These are phyloP conservation scores for Nansenia antarctica DNA, from an alignment of 2,113 vertebrate genomes.

Conservation along the genomic window DNA sequence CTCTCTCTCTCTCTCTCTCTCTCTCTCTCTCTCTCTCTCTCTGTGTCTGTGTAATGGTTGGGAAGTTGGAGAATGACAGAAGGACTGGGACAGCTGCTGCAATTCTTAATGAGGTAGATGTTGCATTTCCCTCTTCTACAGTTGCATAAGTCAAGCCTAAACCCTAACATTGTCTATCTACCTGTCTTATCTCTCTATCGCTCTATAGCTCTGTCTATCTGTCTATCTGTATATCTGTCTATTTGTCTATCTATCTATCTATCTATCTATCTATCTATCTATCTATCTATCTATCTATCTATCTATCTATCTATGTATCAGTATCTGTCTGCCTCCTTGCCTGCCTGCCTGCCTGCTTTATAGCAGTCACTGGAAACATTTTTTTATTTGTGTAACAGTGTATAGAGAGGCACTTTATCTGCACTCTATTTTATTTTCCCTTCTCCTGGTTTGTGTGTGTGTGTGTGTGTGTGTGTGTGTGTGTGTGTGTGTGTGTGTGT, in stretches of 20 bases:
- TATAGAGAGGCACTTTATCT: background rate
- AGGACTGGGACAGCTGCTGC: background rate
- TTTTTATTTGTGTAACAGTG: no score
- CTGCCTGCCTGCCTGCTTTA: background rate
- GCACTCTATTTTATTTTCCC: background rate
- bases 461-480: background rate
- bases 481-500: background rate
- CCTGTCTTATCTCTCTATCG: background rate
- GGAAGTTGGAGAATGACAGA: background rate
- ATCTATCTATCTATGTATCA: no score
- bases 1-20: background rate
- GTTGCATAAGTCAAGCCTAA: background rate
- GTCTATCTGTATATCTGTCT: background rate
- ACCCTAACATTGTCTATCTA: background rate
- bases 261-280: background rate
- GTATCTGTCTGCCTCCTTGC: no score
- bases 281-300: background rate
- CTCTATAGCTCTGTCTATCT: background rate
- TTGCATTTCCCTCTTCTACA: background rate
- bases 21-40: background rate
- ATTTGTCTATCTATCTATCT: background rate
- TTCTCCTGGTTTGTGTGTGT: background rate
- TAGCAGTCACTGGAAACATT: no score
- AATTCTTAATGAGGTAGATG: background rate
- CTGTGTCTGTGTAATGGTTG: background rate